Base-by-base conservation (phyloP, 2,797 vertebrate species). In the Chelonia mydas region DNA sequence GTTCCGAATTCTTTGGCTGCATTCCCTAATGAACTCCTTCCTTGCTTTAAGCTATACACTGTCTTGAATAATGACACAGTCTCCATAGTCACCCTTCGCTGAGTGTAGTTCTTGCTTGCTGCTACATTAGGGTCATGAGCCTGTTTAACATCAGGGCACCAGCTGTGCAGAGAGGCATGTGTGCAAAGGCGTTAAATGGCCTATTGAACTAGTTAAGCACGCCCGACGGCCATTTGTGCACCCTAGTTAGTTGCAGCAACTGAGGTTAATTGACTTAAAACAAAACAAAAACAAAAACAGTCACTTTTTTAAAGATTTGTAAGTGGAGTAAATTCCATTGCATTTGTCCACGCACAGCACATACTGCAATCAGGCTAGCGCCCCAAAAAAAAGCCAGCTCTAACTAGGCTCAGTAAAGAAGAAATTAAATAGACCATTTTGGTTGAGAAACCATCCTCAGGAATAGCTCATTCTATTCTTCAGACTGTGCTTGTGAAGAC, bases 301-400 rank as follows among this genome's bases (percentile, higher is more conserved):
- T 15, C 31, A 61, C 59, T 1, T 61, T 3, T 31, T 45, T 15
- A 37, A 72, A n/a, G 19, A 11, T 41, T 68, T 37, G 37, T 41
- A 19, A 74, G 3, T 41, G 11, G 72, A 76, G 25, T 76, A 47
- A 27, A 47, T 76, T 76, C 7, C 31, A 11, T 5, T 33, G n/a
- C n/a, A n/a, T n/a, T n/a, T n/a, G n/a, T n/a, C n/a, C n/a, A n/a
- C n/a, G n/a, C n/a, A n/a, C n/a, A n/a, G n/a, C n/a, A n/a, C n/a
- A n/a, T n/a, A n/a, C n/a, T n/a, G n/a, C n/a, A 53, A 51, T 2
- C 41, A 49, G 33, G n/a, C n/a, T 72, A 28, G 6, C 1, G 17
- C 17, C 1, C 2, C 7, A 50, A 15, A 8, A 0, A 25, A 10
- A 54, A 55, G 51, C 51, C 54, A 0, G 45, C 57, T 27, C 7